Conservation (phyloP, 2,888 invertebrate species). For the Lymantria dispar region DNA sequence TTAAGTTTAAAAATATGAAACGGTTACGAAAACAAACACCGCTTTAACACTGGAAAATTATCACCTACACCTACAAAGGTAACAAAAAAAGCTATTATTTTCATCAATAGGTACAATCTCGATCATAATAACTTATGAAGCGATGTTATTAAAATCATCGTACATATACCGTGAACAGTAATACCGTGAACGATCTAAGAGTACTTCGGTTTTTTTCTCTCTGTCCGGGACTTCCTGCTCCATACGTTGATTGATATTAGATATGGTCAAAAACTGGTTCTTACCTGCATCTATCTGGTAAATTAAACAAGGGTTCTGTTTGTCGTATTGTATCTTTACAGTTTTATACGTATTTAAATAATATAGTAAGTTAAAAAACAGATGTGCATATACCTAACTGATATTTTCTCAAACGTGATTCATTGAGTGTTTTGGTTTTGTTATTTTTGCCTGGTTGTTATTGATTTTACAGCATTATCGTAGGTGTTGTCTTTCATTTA, state of each 20-base stretch:
- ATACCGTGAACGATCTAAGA: constrained; percentile 8
- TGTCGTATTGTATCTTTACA: background rate
- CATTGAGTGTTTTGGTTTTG: too few relatives aligned
- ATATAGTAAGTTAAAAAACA: too few relatives aligned
- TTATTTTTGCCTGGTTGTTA: too few relatives aligned
- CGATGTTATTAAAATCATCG: constrained; percentile 31
- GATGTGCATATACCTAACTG: too few relatives aligned
- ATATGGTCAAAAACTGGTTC: constrained; percentile 47
- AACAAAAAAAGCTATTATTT: constrained; percentile 18
- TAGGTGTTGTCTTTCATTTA: too few relatives aligned
- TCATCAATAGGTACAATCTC: constrained; percentile 19
- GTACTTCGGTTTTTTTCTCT: constrained; percentile 36
- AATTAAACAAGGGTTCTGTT: constrained; percentile 27
- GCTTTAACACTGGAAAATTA: constrained; percentile 3
- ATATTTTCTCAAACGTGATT: too few relatives aligned
- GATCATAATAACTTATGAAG: constrained; percentile 15
- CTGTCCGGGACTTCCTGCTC: constrained; percentile 50
- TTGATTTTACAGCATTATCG: too few relatives aligned
- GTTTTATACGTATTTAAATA: background rate
- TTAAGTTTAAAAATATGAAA: too few relatives aligned
- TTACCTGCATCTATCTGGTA: constrained; percentile 41
- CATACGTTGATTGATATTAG: constrained; percentile 48
- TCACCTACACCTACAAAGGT: constrained; percentile 5
- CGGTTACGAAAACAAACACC: background rate
- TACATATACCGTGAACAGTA: constrained; percentile 37